Conservation (phyloP, 2,888 invertebrate genomes). For the Trichogramma evanescens region DNA sequence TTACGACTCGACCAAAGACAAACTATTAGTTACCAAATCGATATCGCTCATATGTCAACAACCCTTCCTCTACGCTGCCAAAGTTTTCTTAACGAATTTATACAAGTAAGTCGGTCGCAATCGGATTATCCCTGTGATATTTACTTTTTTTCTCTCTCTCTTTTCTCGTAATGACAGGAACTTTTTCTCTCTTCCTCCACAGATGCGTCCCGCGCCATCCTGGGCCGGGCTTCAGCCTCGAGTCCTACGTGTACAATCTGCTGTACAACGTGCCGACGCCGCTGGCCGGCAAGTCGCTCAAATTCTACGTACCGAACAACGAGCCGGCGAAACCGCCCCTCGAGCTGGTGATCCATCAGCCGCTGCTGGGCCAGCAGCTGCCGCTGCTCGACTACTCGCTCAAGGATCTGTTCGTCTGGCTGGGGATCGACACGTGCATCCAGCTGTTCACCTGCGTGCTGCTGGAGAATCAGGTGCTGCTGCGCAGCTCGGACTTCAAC, state of each 20-base stretch:
- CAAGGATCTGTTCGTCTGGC: slow-evolving; percentile 75
- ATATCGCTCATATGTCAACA: slow-evolving; percentile 87
- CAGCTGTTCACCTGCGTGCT: slow-evolving; percentile 91
- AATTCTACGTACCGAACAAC: slow-evolving; percentile 43
- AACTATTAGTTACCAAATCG: slow-evolving; percentile 90
- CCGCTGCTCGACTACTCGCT: slow-evolving; percentile 92
- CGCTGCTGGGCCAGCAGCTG: slow-evolving; percentile 72
- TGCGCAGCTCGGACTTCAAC: slow-evolving; percentile 91
- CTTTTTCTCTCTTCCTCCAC: slow-evolving; percentile 18
- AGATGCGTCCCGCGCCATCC: slow-evolving; percentile 75
- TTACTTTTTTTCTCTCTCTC: neutral
- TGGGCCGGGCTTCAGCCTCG: slow-evolving; percentile 72
- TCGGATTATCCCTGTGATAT: neutral
- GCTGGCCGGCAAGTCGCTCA: slow-evolving; percentile 77
- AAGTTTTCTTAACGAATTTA: slow-evolving; percentile 79
- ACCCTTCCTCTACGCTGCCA: slow-evolving; percentile 81
- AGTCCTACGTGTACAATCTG: slow-evolving; percentile 91
- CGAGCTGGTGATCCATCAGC: slow-evolving; percentile 65
- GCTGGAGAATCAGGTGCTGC: slow-evolving; percentile 91
- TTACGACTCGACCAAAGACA: slow-evolving; percentile 90
- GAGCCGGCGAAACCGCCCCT: slow-evolving; percentile 43
- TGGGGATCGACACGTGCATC: slow-evolving; percentile 88
- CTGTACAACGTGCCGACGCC: slow-evolving; percentile 91
- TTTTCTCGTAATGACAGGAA: neutral
- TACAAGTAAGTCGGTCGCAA: slow-evolving; percentile 59